Evolutionary conservation across 2,888 invertebrate species (phyloP), one percentile per base, ranked within the genome.

Genomic region (Drosophila tripunctata): DNA sequence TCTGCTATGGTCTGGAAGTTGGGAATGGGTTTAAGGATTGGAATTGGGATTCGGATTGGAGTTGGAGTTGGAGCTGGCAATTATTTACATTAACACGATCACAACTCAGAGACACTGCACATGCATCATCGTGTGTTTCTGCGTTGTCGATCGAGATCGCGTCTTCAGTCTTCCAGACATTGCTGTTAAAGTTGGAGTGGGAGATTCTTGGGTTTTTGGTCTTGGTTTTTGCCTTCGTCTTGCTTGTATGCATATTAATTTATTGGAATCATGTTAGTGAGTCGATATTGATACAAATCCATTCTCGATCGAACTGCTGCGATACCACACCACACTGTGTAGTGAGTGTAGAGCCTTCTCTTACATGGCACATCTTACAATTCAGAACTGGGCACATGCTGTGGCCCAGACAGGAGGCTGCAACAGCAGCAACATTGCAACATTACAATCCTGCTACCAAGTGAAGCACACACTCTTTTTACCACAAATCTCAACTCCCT

Each of bases 261-360:
- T 91, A 90, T 90, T 90, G 90, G 88, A 91, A 88, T 90, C 90
- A 91, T 90, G 90, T 91, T 90, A 87, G 82, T 83, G 89, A 89
- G 90, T 89, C 89, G 90, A 91, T 91, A 90, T 90, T 90, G 90
- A 90, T 91, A 90, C 90, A 90, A 90, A 90, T 91, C 90, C 89
- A 89, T 90, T 90, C 89, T 90, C 85, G 89, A 89, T 89, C 87
- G 89, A 76, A 51, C 72, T 72, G 77, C 69, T 55, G 43, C 82
- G 88, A 88, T 87, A 27, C 27, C 10, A n/a, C n/a, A 86, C 71
- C 41, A 40, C 22, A 30, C 48, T 36, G 50, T 24, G 4, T 3
- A 5, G 3, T 2, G 27, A n/a, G 27, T 43, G 36, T n/a, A 36
- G 44, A 17, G 15, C 24, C 55, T 10, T 24, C 55, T 10, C 24